Conservation (phyloP, 2,113 vertebrate species). For the Rhodinocichla rosea region DNA sequence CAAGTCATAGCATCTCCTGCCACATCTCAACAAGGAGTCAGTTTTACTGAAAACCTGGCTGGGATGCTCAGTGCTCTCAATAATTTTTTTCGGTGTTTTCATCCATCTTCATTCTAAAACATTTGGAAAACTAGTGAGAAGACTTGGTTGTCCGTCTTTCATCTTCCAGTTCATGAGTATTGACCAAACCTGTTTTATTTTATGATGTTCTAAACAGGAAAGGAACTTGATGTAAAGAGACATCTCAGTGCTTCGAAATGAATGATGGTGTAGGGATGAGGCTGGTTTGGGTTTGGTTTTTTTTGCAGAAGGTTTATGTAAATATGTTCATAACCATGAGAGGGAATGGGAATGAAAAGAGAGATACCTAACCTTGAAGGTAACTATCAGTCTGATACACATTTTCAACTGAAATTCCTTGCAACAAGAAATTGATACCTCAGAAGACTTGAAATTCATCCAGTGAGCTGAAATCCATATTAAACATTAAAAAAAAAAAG, state of each 20-base stretch:
- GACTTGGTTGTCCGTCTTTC: background rate
- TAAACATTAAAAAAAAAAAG: background rate
- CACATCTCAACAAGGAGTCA: background rate
- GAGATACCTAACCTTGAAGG: background rate
- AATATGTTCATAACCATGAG: background rate
- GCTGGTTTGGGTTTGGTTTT: background rate
- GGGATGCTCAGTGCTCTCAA: background rate
- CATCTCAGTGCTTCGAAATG: background rate
- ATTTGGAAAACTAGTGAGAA: background rate
- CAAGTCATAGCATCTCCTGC: background rate
- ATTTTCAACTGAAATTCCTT: background rate
- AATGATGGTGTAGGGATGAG: background rate
- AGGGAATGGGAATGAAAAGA: background rate
- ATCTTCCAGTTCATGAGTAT: background rate
- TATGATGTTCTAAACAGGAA: background rate
- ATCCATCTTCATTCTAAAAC: background rate
- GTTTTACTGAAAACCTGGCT: background rate
- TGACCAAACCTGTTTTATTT: background rate
- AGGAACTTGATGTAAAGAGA: background rate
- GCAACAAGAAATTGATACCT: background rate
- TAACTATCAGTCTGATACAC: background rate
- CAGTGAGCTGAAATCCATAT: background rate
- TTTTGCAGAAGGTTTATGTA: background rate
- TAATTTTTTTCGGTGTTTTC: background rate
- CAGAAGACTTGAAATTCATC: background rate